Evolutionary conservation across 2,888 invertebrate genomes (phyloP).

Genomic region (Chrysina gloriosa): DNA sequence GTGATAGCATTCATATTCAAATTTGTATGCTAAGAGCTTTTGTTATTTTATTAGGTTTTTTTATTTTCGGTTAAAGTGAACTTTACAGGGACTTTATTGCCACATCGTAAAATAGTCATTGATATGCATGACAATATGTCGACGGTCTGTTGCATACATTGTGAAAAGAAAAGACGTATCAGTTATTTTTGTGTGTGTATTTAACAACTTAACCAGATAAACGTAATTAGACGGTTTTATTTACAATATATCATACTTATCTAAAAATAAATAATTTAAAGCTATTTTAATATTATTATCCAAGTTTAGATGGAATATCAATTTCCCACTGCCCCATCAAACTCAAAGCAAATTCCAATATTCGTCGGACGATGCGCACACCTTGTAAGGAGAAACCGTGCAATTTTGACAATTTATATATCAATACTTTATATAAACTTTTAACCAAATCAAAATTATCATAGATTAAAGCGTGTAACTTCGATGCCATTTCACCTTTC

Average conservation of each 20-base stretch:
- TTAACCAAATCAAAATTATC: slow-evolving; percentile 53
- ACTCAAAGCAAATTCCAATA: slow-evolving; percentile 52
- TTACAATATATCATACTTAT: too few species aligned
- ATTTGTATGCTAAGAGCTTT: neutral
- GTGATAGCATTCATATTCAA: neutral
- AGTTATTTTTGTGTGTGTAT: too few species aligned
- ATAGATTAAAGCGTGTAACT: slow-evolving; percentile 48
- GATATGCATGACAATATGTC: too few species aligned
- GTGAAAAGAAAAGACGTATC: too few species aligned
- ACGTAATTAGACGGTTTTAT: too few species aligned
- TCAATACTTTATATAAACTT: slow-evolving; percentile 48
- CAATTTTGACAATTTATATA: slow-evolving; percentile 49
- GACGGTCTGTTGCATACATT: too few species aligned
- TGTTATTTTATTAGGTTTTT: neutral
- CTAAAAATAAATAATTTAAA: too few species aligned
- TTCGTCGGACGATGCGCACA: slow-evolving; percentile 49
- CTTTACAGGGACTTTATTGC: neutral
- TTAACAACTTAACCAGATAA: too few species aligned
- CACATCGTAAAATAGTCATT: too few species aligned
- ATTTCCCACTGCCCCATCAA: slow-evolving; percentile 50
- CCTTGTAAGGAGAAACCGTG: slow-evolving; percentile 52
- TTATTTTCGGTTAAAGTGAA: slow-evolving; percentile 1
- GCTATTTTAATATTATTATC: neutral
- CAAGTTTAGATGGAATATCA: neutral
- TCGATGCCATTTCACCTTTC: slow-evolving; percentile 51